Evolutionary conservation across 2,888 invertebrate species (phyloP), one percentile per base, ranked within the genome.

Genomic region (Venusia cambrica): DNA sequence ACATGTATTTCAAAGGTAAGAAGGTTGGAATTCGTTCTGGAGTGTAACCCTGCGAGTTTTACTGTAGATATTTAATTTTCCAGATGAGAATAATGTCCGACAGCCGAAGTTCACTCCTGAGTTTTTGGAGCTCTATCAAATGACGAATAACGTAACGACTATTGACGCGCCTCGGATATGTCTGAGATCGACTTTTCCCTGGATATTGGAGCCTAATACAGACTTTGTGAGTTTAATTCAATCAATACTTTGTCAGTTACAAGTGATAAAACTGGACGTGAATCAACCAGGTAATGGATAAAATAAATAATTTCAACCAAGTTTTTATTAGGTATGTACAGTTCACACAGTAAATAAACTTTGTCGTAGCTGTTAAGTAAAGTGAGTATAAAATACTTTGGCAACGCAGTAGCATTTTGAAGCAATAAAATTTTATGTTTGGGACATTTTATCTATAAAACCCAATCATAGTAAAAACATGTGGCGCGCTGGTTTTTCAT

Each of bases 121-220:
- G 35, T 81, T 72, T 57, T 55, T 85, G 45, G 73, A 78, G 38
- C 51, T 85, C 33, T 87, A 87, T 55, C 58, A 67, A 45, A 56
- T 84, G 48, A 65, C 80, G 4, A 57, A 52, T 18, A 84, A 87
- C 36, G 80, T 85, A 11, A 84, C 84, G 4, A 83, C 78, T 22
- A 63, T 84, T 25, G 73, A 83, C 17, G 54, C 62, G 16, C 85
- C 85, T 2, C 67, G 64, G 16, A 77, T 88, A 24, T 83, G 78
- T 46, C 54, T 87, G 12, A 73, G 69, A 17, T 61, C 79, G 2
- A 74, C 54, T 8, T 88, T 88, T 41, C 88, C 88, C 3, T 89
- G 87, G 85, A 87, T 89, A 44, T 56, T 88, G 40, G 77, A 79
- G 43, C 84, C 88, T 1, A 61, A 88, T 41, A 84, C 87, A 8